Base-by-base conservation (phyloP, 2,888 invertebrate genomes). In the Acrocyrtus sp. region DNA sequence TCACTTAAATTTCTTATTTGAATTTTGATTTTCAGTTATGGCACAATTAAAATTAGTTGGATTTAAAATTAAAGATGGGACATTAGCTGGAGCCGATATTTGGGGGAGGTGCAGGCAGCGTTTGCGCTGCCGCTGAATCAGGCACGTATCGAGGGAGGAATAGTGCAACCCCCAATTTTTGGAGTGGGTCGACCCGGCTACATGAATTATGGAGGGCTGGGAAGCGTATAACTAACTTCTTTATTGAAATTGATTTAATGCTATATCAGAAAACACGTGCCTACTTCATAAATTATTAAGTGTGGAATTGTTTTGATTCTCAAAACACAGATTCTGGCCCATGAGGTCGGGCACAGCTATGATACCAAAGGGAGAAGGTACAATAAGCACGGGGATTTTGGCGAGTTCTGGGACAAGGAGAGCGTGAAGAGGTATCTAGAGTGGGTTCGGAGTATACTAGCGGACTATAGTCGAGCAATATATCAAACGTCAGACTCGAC, bases 181-280 rank as follows among this genome's bases (percentile, higher is more conserved):
- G 43, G 41, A 21, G 22, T 29, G 0, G 22, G 34, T 5, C 26
- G 51, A 51, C 67, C 67, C 5, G 67, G 67, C 51, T 67, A 41
- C 24, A 62, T 63, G 48, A 70, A 62, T 29, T 63, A 43, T 22
- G 69, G 54, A 12, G 70, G 63, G 3, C 17, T 70, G 1, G 70
- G 50, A 12, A 57, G 56, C 47, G 19, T 19, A 48, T 19, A 6
- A 6, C 48, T 19, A 24, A 5, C 22, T 5, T 48, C 3, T 48
- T 21, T n/a, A 48, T 22, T 47, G 12, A 47, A 47, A 47, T 22
- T 12, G 22, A 8, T 6, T 6, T 6, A 5, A 22, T 47, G 19
- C 47, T 47, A 47, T 47, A 47, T 12, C 5, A 17, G 10, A 10
- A 47, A n/a, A 47, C 47, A 15, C 15, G 47, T 47, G n/a, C n/a